phyloP scores from a whole-genome alignment of 1,140 invertebrate genomes.

The Nilaparvata lugens region DNA sequence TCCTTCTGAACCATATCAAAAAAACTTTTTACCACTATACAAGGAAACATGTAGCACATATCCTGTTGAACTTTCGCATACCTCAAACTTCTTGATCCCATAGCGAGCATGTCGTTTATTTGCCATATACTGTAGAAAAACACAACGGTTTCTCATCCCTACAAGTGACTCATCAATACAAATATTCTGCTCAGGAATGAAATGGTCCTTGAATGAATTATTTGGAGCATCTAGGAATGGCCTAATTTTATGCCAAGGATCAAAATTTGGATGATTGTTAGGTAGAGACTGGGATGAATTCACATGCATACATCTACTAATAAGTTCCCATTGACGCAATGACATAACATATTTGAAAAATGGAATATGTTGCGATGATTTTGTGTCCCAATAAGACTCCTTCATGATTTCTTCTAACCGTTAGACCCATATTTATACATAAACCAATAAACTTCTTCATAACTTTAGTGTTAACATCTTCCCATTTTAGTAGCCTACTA shows the following conservation, averaged over 20 bases:
- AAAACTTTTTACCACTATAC: constrained; percentile 6
- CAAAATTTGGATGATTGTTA: background rate
- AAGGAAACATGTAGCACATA: background rate
- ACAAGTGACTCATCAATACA: constrained; percentile 4
- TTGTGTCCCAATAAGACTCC: background rate
- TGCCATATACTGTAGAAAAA: background rate
- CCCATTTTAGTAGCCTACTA: too few relatives aligned
- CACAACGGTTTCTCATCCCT: constrained; percentile 6
- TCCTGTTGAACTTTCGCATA: background rate
- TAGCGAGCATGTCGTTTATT: background rate
- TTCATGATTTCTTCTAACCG: constrained; percentile 6
- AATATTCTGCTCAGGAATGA: background rate
- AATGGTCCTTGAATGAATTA: background rate
- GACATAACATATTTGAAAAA: background rate
- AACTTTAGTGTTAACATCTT: background rate
- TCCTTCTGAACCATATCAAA: too few relatives aligned
- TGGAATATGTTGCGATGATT: background rate
- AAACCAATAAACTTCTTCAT: background rate
- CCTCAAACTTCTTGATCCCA: constrained; percentile 1
- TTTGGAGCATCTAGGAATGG: background rate
- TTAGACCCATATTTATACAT: constrained; percentile 8
- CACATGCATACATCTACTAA: background rate
- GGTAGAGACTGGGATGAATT: background rate
- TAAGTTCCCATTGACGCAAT: background rate
- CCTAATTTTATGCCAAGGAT: constrained; percentile 6